Base-by-base conservation (phyloP, 2,888 invertebrate species). In the Graphium colonna region DNA sequence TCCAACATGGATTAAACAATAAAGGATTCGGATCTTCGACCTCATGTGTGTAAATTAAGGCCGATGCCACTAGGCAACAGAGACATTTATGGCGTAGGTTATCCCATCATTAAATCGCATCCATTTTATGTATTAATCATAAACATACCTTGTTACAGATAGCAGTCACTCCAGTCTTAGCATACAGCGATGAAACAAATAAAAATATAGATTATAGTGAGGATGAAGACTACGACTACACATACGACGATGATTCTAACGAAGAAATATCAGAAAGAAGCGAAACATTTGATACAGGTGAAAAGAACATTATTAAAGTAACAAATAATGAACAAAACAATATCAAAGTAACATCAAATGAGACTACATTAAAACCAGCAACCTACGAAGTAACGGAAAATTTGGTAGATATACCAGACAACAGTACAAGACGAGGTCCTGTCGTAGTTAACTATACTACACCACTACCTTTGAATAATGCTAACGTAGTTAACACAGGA, bases 371-470 rank as follows among this genome's bases (percentile, higher is more conserved):
- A 10, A 53, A 15, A 55, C 10, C 51, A 40, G 13, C 61, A 1
- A 62, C 47, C 1, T 86, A 86, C 31, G 68, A 82, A 71, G 81
- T 86, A 0, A 77, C 77, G 17, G 86, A 86, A 64, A 66, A 71
- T 3, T 62, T 83, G 1, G 57, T 67, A 1, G 86, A 86, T 43
- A 60, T 82, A 33, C 83, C 84, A 0, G 76, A 84, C 44, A 59
- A 70, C 1, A 65, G 69, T 13, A 65, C 65, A 1, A 44, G 50
- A 12, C 12, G 47, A 1, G 69, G 67, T 1, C 75, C 79, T 0
- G 65, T 82, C 1, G 13, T 75, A 0, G 31, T 69, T 1, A 74
- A 75, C 28, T 81, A 65, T 36, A 69, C 68, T 1, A 43, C 71
- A 3, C 26, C 43, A 0, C 64, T 41, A 55, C 75, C 72, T 28